Percentiles rank a stretch among this genome's conserved stretches.
These are phyloP conservation scores for Azemiops feae DNA, from an alignment of 2,113 vertebrate species.

Conservation along the genomic window DNA sequence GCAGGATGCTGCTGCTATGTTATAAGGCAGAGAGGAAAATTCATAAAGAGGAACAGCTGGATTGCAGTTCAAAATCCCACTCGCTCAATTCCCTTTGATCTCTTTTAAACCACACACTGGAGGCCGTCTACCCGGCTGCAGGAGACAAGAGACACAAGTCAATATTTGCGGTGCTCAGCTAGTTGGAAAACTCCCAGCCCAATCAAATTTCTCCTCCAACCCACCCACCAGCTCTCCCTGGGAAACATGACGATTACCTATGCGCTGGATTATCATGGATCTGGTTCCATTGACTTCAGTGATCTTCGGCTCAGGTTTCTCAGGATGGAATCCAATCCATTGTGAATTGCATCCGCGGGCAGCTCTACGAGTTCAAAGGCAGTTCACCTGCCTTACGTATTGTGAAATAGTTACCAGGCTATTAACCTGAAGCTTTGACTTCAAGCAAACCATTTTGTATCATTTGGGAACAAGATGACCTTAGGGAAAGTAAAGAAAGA, in stretches of 20 bases:
- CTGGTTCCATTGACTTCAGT: background rate
- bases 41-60: slow-evolving; percentile 21
- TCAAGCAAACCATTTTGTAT: slow-evolving; percentile 8
- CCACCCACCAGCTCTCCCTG: background rate
- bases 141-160: background rate
- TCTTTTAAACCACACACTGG: background rate
- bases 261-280: background rate
- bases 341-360: background rate
- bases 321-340: background rate
- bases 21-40: slow-evolving; percentile 29
- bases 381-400: slow-evolving; percentile 5
- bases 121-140: background rate
- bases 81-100: background rate
- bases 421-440: slow-evolving; percentile 7
- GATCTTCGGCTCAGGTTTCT: background rate
- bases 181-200: background rate
- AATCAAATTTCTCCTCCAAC: background rate
- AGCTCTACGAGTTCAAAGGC: background rate
- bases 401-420: background rate
- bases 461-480: slow-evolving; percentile 24
- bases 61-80: slow-evolving; percentile 2
- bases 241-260: background rate
- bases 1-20: slow-evolving; percentile 21
- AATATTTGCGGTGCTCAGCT: background rate
- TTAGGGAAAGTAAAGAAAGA: slow-evolving; percentile 1